Conservation (phyloP, 1,140 invertebrate genomes). For the Aphidius gifuensis region DNA sequence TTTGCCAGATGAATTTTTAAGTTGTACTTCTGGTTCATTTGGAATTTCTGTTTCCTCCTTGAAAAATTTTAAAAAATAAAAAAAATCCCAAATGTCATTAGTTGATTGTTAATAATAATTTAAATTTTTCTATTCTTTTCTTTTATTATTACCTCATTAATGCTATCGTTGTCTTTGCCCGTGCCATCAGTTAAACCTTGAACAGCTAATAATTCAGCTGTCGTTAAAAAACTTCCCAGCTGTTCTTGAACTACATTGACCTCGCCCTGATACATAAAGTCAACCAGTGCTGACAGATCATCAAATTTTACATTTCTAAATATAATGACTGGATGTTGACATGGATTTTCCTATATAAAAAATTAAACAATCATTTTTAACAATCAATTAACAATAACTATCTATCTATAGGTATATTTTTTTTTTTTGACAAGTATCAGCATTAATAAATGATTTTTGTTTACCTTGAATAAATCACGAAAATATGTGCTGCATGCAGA, state of each 20-base stretch:
- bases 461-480: slow-evolving; percentile 73
- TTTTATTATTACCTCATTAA: slow-evolving; percentile 40
- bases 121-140: neutral
- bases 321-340: slow-evolving; percentile 82
- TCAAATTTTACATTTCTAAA: slow-evolving; percentile 80
- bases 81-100: neutral
- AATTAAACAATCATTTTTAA: slow-evolving; percentile 2
- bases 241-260: slow-evolving; percentile 67
- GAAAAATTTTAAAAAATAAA: slow-evolving; percentile 7
- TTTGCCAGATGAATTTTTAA: slow-evolving; percentile 48
- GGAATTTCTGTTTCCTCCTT: slow-evolving; percentile 53
- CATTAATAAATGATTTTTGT: slow-evolving; percentile 9
- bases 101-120: neutral
- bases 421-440: neutral
- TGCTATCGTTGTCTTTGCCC: slow-evolving; percentile 50
- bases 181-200: slow-evolving; percentile 62
- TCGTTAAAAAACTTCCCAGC: slow-evolving; percentile 62
- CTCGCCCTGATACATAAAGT: slow-evolving; percentile 79
- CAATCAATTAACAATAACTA: neutral
- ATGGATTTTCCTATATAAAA: slow-evolving; percentile 68
- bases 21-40: slow-evolving; percentile 53
- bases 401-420: neutral
- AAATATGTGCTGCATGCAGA: slow-evolving; percentile 82
- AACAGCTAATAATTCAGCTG: slow-evolving; percentile 64
- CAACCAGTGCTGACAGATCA: slow-evolving; percentile 75